Conservation (phyloP, 2,113 vertebrate genomes). For the Eptesicus fuscus region DNA sequence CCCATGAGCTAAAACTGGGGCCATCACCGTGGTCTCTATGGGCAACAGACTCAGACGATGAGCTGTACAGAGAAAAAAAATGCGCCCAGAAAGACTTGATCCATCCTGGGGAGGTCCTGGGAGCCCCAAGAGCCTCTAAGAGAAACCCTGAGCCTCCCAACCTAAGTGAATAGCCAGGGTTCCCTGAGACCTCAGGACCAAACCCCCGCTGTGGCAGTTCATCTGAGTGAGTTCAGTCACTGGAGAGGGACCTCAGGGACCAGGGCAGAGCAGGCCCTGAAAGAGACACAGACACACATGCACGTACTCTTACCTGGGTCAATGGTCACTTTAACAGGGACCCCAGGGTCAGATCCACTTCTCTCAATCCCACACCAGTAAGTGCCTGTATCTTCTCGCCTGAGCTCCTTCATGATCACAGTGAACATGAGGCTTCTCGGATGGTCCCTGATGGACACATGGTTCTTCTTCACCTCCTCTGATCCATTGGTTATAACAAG, state of each 20-base stretch:
- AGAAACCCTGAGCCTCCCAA: background rate
- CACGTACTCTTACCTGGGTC: constrained; percentile 40
- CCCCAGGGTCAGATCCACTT: accelerated
- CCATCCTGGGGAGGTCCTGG: accelerated
- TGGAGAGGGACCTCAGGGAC: background rate
- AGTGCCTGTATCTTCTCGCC: accelerated
- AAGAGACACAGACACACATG: background rate
- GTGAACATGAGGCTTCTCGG: accelerated
- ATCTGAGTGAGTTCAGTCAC: background rate
- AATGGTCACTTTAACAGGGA: background rate
- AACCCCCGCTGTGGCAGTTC: background rate
- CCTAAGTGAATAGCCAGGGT: accelerated
- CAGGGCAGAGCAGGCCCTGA: background rate
- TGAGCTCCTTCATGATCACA: constrained; percentile 54
- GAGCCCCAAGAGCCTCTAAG: too few species aligned
- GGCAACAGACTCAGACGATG: accelerated
- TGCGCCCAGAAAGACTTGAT: background rate
- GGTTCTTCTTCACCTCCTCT: accelerated
- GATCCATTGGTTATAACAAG: background rate
- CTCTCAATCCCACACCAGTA: constrained; percentile 70
- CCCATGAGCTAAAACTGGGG: background rate
- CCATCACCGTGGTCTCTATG: background rate
- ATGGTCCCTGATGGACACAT: constrained; percentile 42
- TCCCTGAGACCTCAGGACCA: background rate
- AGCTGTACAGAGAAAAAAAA: background rate